Conservation (phyloP, 2,797 vertebrate genomes). For the Chrysocyon brachyurus region DNA sequence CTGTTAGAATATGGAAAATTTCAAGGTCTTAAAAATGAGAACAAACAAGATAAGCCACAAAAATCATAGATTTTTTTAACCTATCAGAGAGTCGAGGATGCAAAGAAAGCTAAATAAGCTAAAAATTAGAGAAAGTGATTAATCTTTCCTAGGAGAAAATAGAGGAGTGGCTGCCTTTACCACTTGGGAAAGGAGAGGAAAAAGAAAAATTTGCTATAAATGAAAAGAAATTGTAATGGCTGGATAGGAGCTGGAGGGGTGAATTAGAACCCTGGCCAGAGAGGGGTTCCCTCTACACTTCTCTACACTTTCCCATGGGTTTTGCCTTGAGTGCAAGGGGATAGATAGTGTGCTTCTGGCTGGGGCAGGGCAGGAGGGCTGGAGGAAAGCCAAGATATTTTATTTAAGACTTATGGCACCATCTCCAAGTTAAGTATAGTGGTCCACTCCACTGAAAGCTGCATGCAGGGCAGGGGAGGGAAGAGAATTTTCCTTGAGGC, state of each 20-base stretch:
- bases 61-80: background rate
- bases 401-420: rapidly evolving
- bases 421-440: background rate
- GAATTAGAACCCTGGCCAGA: background rate
- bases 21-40: background rate
- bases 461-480: background rate
- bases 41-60: background rate
- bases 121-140: background rate
- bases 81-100: background rate
- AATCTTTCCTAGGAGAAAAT: background rate
- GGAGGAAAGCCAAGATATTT: background rate
- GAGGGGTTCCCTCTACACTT: too few relatives aligned
- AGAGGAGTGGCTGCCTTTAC: background rate
- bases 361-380: background rate
- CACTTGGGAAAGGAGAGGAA: background rate
- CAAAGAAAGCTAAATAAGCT: background rate
- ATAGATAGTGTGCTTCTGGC: background rate
- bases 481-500: background rate
- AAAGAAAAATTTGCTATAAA: background rate
- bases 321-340: background rate
- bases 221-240: background rate
- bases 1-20: background rate
- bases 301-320: background rate
- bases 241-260: background rate
- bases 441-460: background rate